A percentile compares a stretch with the other conserved stretches of the same genome.
phyloP scores from a whole-genome alignment of 1,140 invertebrate species.

The Pomacea maculata region DNA sequence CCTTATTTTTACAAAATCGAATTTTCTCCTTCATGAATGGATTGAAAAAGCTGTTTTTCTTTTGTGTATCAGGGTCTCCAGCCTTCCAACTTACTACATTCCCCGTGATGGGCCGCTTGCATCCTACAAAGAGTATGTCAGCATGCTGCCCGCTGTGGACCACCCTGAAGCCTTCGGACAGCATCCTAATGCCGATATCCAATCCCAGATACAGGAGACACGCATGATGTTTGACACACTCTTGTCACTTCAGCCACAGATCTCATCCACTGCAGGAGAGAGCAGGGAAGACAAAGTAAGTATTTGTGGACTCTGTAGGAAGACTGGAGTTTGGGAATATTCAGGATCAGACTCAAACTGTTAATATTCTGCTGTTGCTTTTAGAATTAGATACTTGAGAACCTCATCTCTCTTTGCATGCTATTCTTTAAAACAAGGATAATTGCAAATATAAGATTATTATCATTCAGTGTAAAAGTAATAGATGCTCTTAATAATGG shows the following conservation, averaged over 20 bases:
- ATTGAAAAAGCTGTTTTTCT: slow-evolving; percentile 12
- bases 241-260: slow-evolving; percentile 63
- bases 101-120: slow-evolving; percentile 83
- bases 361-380: too few species aligned
- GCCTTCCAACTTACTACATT: slow-evolving; percentile 75
- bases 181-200: slow-evolving; percentile 67
- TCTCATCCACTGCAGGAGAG: slow-evolving; percentile 53
- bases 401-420: too few species aligned
- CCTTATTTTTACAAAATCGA: background rate
- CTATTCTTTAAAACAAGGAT: too few species aligned
- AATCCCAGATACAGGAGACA: slow-evolving; percentile 66
- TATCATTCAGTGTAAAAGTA: too few species aligned
- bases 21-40: background rate
- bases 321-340: too few species aligned
- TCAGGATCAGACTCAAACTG: too few species aligned
- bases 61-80: slow-evolving; percentile 40
- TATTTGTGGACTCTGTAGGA: background rate
- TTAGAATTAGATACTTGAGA: too few species aligned
- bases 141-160: slow-evolving; percentile 78
- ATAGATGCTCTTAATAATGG: too few species aligned
- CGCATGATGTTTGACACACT: slow-evolving; percentile 65
- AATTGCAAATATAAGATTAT: too few species aligned
- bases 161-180: slow-evolving; percentile 81
- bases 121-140: slow-evolving; percentile 81
- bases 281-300: slow-evolving; percentile 63